These are phyloP conservation scores for Henricia sp. DNA, from an alignment of 53 echinoderm and acorn worm genomes.

Conservation along the genomic window DNA sequence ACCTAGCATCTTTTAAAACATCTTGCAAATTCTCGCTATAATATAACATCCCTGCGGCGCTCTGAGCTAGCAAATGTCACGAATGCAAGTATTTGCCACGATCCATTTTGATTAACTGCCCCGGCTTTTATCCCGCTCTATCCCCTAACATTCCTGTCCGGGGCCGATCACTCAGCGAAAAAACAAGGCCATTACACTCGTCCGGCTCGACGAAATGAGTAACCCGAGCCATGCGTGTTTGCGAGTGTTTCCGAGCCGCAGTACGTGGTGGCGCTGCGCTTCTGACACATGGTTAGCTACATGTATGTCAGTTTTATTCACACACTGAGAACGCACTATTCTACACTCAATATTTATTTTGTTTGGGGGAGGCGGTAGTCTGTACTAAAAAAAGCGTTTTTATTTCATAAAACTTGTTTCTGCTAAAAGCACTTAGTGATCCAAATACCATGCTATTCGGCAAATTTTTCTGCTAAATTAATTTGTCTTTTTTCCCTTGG, in stretches of 20 bases:
- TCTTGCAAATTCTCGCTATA: slow-evolving; percentile 20
- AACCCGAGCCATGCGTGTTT: no score
- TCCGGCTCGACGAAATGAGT: not conserved
- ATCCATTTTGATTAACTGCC: slow-evolving; percentile 51
- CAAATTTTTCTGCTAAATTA: no score
- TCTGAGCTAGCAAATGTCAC: slow-evolving; percentile 53
- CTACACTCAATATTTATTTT: no score
- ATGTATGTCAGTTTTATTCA: slow-evolving; percentile 22
- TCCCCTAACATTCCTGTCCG: slow-evolving; percentile 22
- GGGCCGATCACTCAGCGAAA: slow-evolving; percentile 21
- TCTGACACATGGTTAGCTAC: not conserved
- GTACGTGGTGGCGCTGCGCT: not conserved
- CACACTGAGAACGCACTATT: no score
- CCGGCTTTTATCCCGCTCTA: slow-evolving; percentile 9
- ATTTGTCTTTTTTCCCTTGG: no score
- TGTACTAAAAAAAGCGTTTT: no score
- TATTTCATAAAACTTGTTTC: no score
- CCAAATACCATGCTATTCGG: no score
- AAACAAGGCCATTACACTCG: slow-evolving; percentile 58
- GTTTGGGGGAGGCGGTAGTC: no score
- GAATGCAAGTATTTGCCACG: slow-evolving; percentile 15
- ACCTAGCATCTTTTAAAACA: slow-evolving; percentile 2
- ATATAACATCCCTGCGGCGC: slow-evolving; percentile 17
- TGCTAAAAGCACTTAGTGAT: no score
- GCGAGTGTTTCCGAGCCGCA: not conserved